These are phyloP conservation scores for Halichoerus grypus DNA, from an alignment of 2,113 vertebrate species.

Conservation along the genomic window DNA sequence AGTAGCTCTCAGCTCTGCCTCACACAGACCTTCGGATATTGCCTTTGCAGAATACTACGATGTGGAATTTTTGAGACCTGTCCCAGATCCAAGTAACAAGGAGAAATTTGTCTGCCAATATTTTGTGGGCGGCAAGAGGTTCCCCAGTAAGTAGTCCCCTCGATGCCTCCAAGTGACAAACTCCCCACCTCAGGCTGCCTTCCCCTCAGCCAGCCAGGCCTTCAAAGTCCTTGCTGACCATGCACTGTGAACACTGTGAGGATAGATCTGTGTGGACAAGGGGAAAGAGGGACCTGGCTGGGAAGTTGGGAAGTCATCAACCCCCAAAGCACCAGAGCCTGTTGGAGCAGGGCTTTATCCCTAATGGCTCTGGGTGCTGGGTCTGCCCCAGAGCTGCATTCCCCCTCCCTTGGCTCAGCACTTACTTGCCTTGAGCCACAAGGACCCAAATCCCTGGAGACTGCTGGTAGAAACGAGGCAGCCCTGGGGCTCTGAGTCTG, in stretches of 20 bases:
- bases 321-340: background rate
- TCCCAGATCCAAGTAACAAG: slow-evolving; percentile 92
- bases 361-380: background rate
- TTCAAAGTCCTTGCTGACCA: background rate
- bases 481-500: background rate
- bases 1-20: background rate
- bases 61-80: slow-evolving; percentile 88
- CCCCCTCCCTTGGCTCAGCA: background rate
- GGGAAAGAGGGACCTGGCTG: background rate
- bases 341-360: background rate
- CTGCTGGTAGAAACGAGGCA: background rate
- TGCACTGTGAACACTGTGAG: background rate
- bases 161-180: accelerated
- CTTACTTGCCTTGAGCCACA: background rate
- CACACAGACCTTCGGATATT: slow-evolving; percentile 1
- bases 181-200: background rate
- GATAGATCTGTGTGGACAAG: background rate
- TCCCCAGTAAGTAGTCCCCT: slow-evolving; percentile 89
- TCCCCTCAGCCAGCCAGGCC: background rate
- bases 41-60: slow-evolving; percentile 91
- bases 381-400: background rate
- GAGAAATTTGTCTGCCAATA: background rate
- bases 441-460: background rate
- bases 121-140: slow-evolving; percentile 84
- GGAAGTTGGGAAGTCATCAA: background rate